Evolutionary conservation across 2,113 vertebrate genomes (phyloP).

Genomic region (Phycodurus eques): DNA sequence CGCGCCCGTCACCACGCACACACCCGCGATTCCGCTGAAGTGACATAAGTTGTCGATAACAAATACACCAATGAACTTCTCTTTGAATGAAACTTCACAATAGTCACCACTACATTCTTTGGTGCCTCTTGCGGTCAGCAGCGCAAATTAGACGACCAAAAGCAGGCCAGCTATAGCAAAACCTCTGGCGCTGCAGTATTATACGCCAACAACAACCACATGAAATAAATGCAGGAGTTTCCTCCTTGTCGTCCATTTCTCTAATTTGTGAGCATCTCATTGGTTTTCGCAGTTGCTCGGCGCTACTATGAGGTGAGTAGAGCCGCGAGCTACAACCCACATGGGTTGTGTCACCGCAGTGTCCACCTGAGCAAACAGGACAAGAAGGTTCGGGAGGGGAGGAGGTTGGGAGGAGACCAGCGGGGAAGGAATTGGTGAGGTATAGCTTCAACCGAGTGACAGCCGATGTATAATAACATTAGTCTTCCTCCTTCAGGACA

Average conservation of each 20-base stretch:
- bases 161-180: too few relatives aligned
- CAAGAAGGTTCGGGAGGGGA: slow-evolving; percentile 49
- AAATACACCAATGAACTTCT: too few relatives aligned
- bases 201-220: neutral
- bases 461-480: slow-evolving; percentile 94
- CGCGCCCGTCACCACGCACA: too few relatives aligned
- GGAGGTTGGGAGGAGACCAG: slow-evolving; percentile 47
- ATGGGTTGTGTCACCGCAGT: slow-evolving; percentile 76
- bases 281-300: neutral
- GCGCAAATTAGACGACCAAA: too few relatives aligned
- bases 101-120: too few relatives aligned
- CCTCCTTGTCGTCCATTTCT: neutral
- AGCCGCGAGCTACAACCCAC: neutral
- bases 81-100: too few relatives aligned
- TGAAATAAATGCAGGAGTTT: neutral
- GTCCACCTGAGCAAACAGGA: slow-evolving; percentile 98
- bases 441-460: slow-evolving; percentile 84
- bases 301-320: neutral
- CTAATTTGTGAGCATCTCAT: neutral
- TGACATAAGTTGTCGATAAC: too few relatives aligned
- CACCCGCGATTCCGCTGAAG: too few relatives aligned
- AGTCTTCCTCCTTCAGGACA: slow-evolving; percentile 86
- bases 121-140: too few relatives aligned
- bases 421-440: slow-evolving; percentile 82
- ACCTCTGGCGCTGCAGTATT: too few relatives aligned